A percentile compares a stretch with the other conserved stretches of the same genome.
Evolutionary conservation across 2,888 invertebrate genomes (phyloP).

Genomic region (Calliopum simillimum): DNA sequence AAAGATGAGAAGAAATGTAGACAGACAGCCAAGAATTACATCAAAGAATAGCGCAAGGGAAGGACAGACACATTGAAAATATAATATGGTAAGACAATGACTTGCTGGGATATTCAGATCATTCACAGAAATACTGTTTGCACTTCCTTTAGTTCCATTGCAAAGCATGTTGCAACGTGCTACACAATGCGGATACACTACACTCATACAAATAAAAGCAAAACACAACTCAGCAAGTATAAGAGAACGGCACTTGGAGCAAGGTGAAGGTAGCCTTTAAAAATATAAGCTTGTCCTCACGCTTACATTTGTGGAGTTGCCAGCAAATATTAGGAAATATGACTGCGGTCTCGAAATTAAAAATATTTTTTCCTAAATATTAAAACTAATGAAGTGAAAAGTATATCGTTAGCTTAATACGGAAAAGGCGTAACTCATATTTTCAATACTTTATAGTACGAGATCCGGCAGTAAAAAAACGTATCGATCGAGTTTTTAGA

Average conservation of each 20-base stretch:
- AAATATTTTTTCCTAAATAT: no score
- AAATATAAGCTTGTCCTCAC: conserved; percentile 6
- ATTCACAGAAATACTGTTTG: conserved; percentile 28
- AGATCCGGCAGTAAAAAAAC: no score
- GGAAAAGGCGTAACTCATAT: no score
- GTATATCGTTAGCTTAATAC: no score
- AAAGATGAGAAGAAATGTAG: conserved; percentile 7
- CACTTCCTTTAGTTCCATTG: neutral
- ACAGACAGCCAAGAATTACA: conserved; percentile 17
- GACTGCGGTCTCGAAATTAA: no score
- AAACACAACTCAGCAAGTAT: conserved; percentile 22
- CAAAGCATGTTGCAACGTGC: conserved; percentile 31
- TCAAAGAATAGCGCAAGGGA: conserved; percentile 16
- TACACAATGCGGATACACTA: conserved; percentile 3
- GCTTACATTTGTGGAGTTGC: no score
- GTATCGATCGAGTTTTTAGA: no score
- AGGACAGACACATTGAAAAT: conserved; percentile 13
- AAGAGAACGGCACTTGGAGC: conserved; percentile 32
- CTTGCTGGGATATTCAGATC: conserved; percentile 2
- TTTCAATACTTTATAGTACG: no score
- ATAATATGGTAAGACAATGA: conserved; percentile 12
- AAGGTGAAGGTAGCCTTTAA: conserved; percentile 6
- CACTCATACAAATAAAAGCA: conserved; percentile 17
- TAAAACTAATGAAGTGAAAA: no score
- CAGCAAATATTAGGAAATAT: no score